These are phyloP conservation scores for Erpornis zantholeuca DNA, from an alignment of 2,113 vertebrate genomes.

Conservation along the genomic window DNA sequence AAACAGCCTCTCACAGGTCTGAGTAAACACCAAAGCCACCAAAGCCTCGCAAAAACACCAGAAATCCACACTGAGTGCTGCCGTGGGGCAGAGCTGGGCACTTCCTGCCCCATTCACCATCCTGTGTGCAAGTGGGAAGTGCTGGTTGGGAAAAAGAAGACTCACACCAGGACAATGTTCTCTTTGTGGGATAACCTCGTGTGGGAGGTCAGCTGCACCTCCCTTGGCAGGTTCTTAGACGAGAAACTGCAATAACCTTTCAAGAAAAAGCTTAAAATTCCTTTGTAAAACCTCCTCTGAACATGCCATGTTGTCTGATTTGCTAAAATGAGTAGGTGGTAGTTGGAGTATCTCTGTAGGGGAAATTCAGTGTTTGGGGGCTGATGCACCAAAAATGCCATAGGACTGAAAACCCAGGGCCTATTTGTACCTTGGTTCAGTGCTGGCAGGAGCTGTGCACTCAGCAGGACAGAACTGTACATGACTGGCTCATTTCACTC, in stretches of 20 bases:
- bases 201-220: not conserved
- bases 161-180: rapidly evolving
- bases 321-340: not conserved
- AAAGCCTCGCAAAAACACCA: not conserved
- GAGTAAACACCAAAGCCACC: not conserved
- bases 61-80: not conserved
- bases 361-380: not conserved
- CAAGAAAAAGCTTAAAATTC: not conserved
- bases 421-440: not conserved
- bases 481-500: not conserved
- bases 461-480: not conserved
- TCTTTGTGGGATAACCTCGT: rapidly evolving
- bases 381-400: not conserved
- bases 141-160: not conserved
- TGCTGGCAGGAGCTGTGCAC: not conserved
- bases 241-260: not conserved
- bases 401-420: not conserved
- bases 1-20: rapidly evolving
- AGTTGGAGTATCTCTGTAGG: not conserved
- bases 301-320: not conserved
- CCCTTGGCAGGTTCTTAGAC: not conserved
- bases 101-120: not conserved
- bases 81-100: not conserved
- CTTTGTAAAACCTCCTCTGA: not conserved
- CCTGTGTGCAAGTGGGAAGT: not conserved